Evolutionary conservation across 1,140 invertebrate genomes (phyloP).

Genomic region (Pinna nobilis): DNA sequence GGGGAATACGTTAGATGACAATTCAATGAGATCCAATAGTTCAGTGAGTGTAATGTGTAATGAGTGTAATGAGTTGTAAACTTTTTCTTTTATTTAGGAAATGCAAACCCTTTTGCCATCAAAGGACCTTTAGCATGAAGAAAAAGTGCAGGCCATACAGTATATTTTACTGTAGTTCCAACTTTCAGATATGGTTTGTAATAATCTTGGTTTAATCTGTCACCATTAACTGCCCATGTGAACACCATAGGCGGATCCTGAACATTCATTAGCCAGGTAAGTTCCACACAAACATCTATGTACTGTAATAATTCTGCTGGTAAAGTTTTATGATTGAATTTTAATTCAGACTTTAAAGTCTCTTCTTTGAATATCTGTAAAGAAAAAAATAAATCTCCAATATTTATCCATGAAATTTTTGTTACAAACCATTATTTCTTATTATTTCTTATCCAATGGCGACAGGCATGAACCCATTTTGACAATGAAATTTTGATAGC

Average conservation of each 20-base stretch:
- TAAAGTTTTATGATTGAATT: background rate
- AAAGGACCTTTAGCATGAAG: background rate
- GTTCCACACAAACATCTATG: conserved; percentile 11
- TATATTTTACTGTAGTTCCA: background rate
- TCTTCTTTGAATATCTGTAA: background rate
- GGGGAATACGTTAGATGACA: too few species aligned
- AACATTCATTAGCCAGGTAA: conserved; percentile 26
- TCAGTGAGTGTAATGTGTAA: too few species aligned
- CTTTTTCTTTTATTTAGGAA: too few species aligned
- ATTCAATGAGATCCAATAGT: too few species aligned
- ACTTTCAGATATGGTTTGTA: conserved; percentile 7
- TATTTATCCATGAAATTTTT: conserved; percentile 2
- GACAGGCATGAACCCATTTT: too few species aligned
- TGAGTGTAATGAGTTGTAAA: too few species aligned
- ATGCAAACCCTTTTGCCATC: background rate
- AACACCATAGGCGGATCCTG: conserved; percentile 30
- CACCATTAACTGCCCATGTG: conserved; percentile 12
- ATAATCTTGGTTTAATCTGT: conserved; percentile 15
- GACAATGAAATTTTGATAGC: too few species aligned
- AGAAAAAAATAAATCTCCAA: background rate
- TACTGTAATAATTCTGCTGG: conserved; percentile 5
- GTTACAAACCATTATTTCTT: background rate
- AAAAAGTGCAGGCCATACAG: conserved; percentile 8
- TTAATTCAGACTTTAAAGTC: background rate
- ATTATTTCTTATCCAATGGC: too few species aligned